Conservation (phyloP, 2,888 invertebrate genomes). For the Pammene aurita region DNA sequence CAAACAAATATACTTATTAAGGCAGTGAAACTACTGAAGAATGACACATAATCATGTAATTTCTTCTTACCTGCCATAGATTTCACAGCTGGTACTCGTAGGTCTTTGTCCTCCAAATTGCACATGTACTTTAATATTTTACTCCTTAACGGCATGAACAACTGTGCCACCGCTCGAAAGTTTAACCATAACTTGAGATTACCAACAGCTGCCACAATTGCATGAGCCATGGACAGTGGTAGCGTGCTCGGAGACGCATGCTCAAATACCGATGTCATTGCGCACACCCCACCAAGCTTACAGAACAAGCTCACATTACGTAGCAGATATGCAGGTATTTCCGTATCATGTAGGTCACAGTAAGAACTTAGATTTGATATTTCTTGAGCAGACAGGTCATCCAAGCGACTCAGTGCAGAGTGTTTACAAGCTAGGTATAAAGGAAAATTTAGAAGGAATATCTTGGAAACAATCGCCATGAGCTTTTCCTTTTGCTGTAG, state of each 20-base stretch:
- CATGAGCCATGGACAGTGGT: slow-evolving; percentile 94
- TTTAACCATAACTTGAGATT: slow-evolving; percentile 97
- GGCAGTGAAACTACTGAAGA: too few species aligned
- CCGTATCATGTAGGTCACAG: slow-evolving; percentile 96
- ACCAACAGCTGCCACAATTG: slow-evolving; percentile 95
- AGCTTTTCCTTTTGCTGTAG: slow-evolving; percentile 94
- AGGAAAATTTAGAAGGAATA: slow-evolving; percentile 94
- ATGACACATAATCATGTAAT: too few species aligned
- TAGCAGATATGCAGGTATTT: slow-evolving; percentile 94
- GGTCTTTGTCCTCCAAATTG: slow-evolving; percentile 94
- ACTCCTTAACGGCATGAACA: slow-evolving; percentile 93
- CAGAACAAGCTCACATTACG: slow-evolving; percentile 97
- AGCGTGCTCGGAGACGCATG: slow-evolving; percentile 87
- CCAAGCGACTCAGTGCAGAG: slow-evolving; percentile 90
- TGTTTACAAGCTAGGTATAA: slow-evolving; percentile 94
- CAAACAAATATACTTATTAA: too few species aligned
- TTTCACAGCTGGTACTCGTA: slow-evolving; percentile 93
- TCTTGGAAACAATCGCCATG: slow-evolving; percentile 93
- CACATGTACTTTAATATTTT: slow-evolving; percentile 97
- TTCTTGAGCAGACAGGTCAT: slow-evolving; percentile 93
- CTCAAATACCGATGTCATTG: slow-evolving; percentile 94
- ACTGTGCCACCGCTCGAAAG: slow-evolving; percentile 93
- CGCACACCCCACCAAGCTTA: slow-evolving; percentile 93
- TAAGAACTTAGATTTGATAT: slow-evolving; percentile 90
- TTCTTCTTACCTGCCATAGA: slow-evolving; percentile 94